Conservation (phyloP, 2,113 vertebrate species). For the Uria aalge region DNA sequence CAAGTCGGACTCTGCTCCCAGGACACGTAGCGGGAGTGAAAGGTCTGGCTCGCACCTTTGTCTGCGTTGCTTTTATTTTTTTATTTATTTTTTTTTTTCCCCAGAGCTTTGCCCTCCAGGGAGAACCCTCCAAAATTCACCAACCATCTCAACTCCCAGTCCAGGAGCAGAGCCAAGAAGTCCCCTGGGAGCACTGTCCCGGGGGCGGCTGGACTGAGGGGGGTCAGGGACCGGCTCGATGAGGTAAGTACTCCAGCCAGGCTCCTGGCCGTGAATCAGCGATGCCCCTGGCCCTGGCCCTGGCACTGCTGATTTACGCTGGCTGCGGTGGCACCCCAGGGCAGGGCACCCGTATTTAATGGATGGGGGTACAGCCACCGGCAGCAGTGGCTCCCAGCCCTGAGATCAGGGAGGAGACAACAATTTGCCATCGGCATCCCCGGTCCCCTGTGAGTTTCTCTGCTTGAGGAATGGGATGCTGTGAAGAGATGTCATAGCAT, state of each 20-base stretch:
- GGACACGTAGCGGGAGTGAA: background rate
- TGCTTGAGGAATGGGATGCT: background rate
- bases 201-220: fast-evolving
- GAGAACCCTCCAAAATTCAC: background rate
- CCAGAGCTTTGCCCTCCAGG: background rate
- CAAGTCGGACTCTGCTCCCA: background rate
- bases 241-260: background rate
- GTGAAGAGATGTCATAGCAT: no score
- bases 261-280: background rate
- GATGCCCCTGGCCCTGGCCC: background rate
- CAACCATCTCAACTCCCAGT: fast-evolving
- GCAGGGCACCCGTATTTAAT: background rate
- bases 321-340: background rate
- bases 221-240: background rate
- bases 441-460: background rate
- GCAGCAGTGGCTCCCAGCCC: background rate
- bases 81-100: fast-evolving
- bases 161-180: background rate
- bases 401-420: background rate
- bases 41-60: background rate
- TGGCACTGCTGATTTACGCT: background rate
- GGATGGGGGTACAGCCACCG: background rate
- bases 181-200: background rate
- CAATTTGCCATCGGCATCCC: fast-evolving
- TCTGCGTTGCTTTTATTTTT: background rate